Percentiles rank a stretch among this genome's conserved stretches.
Evolutionary conservation across 2,113 vertebrate genomes (phyloP).

Genomic region (Tretioscincus oriximinensis): DNA sequence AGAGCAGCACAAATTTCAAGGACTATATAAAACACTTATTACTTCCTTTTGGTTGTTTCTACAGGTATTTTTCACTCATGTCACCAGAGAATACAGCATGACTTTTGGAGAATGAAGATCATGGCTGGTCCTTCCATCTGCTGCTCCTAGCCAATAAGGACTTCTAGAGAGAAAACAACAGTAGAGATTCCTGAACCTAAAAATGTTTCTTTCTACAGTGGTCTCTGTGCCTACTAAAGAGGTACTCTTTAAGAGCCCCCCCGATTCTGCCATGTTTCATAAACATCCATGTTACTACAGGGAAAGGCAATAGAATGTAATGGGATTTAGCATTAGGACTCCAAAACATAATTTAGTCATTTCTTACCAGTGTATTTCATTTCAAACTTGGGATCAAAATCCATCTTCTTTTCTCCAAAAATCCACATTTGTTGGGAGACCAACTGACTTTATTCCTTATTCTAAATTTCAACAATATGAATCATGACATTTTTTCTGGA

Average conservation of each 20-base stretch:
- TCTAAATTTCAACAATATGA: too few relatives aligned
- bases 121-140: not conserved
- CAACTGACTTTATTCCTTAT: not conserved
- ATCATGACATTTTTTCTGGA: not conserved
- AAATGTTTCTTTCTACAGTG: not conserved
- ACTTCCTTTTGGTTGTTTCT: not conserved
- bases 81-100: not conserved
- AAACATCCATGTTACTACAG: not conserved
- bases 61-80: not conserved
- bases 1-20: not conserved
- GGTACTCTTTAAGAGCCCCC: not conserved
- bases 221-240: not conserved
- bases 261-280: not conserved
- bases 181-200: not conserved
- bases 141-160: not conserved
- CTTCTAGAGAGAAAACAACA: not conserved
- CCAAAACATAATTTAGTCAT: not conserved
- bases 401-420: too few relatives aligned
- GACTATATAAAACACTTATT: not conserved
- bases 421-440: too few relatives aligned
- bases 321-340: not conserved
- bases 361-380: not conserved
- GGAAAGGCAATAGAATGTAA: not conserved
- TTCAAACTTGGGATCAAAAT: not conserved
- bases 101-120: not conserved